Conservation (phyloP, 2,888 invertebrate genomes). For the Aphidoletes aphidimyza region DNA sequence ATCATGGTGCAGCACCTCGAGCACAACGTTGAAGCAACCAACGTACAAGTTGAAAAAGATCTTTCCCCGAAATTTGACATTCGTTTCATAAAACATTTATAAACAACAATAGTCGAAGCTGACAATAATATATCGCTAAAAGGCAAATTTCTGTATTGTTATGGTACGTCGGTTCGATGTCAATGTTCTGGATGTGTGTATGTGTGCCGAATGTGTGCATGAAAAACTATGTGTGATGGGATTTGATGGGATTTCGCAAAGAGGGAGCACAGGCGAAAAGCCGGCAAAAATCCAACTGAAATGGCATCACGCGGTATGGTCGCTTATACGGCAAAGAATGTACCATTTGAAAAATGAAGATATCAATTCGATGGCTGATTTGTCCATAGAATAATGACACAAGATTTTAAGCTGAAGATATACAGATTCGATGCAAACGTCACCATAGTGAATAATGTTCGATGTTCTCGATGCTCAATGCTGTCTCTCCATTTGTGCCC, state of each 20-base stretch:
- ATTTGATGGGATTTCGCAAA: not conserved
- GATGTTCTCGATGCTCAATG: too few relatives aligned
- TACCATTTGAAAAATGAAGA: slow-evolving; percentile 44
- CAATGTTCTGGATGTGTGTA: not conserved
- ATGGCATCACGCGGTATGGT: not conserved
- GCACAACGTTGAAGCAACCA: not conserved
- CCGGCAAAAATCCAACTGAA: not conserved
- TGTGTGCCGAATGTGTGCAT: not conserved
- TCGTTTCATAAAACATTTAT: slow-evolving; percentile 45
- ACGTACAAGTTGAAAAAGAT: not conserved
- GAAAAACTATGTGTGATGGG: slow-evolving; percentile 15
- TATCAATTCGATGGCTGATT: slow-evolving; percentile 29
- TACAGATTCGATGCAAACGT: not conserved
- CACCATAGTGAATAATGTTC: slow-evolving; percentile 32
- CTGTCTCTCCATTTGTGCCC: too few relatives aligned
- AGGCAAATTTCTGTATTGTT: slow-evolving; percentile 55
- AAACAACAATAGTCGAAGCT: slow-evolving; percentile 55
- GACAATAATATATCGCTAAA: slow-evolving; percentile 56
- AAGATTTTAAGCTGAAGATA: slow-evolving; percentile 40
- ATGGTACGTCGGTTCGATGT: slow-evolving; percentile 26
- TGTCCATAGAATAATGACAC: slow-evolving; percentile 10
- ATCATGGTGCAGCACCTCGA: slow-evolving; percentile 43
- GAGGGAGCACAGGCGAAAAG: not conserved
- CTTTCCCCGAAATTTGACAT: slow-evolving; percentile 6
- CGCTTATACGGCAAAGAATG: not conserved